phyloP scores from a whole-genome alignment of 2,113 vertebrate species.

The Pogonocichla stellata region DNA sequence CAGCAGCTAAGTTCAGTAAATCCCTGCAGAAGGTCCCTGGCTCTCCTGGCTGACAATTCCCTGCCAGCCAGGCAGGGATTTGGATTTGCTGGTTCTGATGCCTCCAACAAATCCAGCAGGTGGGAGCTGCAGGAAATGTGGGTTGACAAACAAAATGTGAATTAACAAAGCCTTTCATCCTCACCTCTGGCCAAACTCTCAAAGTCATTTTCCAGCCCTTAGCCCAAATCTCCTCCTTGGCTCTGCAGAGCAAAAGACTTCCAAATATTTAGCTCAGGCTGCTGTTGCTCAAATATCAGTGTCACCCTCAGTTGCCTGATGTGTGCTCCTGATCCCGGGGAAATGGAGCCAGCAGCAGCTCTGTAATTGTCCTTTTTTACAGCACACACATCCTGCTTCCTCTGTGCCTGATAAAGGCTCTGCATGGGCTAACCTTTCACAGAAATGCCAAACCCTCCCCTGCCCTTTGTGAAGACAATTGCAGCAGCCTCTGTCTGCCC shows the following conservation, averaged over 20 bases:
- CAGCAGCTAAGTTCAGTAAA: neutral
- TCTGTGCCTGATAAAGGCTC: neutral
- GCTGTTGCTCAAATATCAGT: neutral
- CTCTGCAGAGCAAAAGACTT: neutral
- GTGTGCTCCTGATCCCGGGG: neutral
- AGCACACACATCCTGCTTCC: constrained; percentile 6
- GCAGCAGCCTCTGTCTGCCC: neutral
- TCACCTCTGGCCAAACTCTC: neutral
- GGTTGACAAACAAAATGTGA: neutral
- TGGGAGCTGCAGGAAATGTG: neutral
- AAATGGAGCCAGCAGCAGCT: neutral
- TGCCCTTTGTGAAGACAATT: constrained; percentile 48
- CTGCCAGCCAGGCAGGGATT: neutral
- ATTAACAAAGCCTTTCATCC: constrained; percentile 31
- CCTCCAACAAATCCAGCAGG: neutral
- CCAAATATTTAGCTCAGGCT: neutral
- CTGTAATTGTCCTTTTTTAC: neutral
- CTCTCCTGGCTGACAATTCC: neutral
- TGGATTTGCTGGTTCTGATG: neutral
- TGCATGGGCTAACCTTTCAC: constrained; percentile 9
- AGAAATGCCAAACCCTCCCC: constrained; percentile 57
- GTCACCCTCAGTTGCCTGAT: neutral
- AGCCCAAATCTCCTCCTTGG: constrained; percentile 4
- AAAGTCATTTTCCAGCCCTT: neutral
- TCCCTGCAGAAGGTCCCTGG: neutral